Evolutionary conservation across 2,113 vertebrate genomes (phyloP), one percentile per base, ranked within the genome.

Genomic region (Seriola quinqueradiata): DNA sequence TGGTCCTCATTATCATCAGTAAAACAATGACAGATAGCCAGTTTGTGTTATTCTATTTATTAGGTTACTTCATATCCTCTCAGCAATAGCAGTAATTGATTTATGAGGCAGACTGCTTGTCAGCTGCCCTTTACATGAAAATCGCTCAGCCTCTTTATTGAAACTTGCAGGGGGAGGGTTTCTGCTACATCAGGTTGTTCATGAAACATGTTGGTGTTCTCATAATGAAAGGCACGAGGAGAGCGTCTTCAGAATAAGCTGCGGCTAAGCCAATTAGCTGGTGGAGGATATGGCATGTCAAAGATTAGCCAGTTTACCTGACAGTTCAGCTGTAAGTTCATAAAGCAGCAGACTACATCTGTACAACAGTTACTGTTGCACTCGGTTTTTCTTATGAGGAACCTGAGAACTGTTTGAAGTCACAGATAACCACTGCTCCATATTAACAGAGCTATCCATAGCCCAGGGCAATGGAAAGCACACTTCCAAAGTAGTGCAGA

Each of bases 241-340:
- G 44, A 67, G 34, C 0, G 14, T 55, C 70, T 75, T 50, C 48
- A 64, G 68, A 23, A 54, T 82, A 75, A 84, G 65, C 81, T 69
- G 44, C 55, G 8, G 71, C 75, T 85, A 82, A 92, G 77, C 84
- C 87, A 82, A 78, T 91, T 82, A 87, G 48, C 32, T 34, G 6
- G 16, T 7, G 55, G 79, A 71, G 82, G 87, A 83, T 58, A 36
- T n/a, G 73, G 64, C 19, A 25, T 3, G 40, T 67, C 69, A 68
- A 67, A 77, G 85, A 83, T 79, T 71, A 88, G 70, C 42, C 71
- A 42, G 75, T 32, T 81, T 79, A 85, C 23, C 36, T 10, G 21
- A 23, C 46, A 76, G 64, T n/a, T 81, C 36, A 34, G 70, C 59
- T 57, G 6, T 17, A 34, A 58, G 13, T 65, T 74, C 28, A 58